Percentiles rank a stretch among this genome's conserved stretches.
Evolutionary conservation across 2,113 vertebrate species (phyloP).

Genomic region (Chaetops frenatus): DNA sequence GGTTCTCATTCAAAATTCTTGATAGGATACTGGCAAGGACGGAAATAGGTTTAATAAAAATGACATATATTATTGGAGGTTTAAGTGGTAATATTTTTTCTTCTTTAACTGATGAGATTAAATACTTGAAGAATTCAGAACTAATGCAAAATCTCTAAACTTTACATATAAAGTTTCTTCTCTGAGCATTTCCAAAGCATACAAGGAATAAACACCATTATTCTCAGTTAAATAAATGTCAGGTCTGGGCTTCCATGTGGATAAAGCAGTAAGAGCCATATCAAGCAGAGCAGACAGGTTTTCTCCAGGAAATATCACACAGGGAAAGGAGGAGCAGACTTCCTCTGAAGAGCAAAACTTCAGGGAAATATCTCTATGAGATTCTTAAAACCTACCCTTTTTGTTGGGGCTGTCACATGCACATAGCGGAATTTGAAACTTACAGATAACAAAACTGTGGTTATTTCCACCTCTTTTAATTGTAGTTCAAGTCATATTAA

Average conservation of each 20-base stretch:
- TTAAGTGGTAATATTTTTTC: neutral
- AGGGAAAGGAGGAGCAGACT: neutral
- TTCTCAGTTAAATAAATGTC: neutral
- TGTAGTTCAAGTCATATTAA: neutral
- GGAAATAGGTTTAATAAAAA: neutral
- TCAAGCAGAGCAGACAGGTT: neutral
- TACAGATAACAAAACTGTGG: neutral
- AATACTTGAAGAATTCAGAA: neutral
- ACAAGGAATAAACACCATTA: neutral
- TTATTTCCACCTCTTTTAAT: neutral
- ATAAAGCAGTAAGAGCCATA: neutral
- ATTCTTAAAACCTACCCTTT: neutral
- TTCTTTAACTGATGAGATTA: neutral
- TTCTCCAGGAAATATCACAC: neutral
- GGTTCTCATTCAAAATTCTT: neutral
- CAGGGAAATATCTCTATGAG: neutral
- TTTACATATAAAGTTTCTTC: neutral
- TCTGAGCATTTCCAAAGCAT: neutral
- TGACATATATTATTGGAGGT: neutral
- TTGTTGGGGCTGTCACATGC: neutral
- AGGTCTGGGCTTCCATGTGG: neutral
- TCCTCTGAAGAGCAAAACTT: neutral
- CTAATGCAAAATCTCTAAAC: neutral
- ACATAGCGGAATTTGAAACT: neutral
- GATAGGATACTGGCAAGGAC: neutral